Conservation (phyloP, 2,888 invertebrate species). For the Cheilosia scutellata region DNA sequence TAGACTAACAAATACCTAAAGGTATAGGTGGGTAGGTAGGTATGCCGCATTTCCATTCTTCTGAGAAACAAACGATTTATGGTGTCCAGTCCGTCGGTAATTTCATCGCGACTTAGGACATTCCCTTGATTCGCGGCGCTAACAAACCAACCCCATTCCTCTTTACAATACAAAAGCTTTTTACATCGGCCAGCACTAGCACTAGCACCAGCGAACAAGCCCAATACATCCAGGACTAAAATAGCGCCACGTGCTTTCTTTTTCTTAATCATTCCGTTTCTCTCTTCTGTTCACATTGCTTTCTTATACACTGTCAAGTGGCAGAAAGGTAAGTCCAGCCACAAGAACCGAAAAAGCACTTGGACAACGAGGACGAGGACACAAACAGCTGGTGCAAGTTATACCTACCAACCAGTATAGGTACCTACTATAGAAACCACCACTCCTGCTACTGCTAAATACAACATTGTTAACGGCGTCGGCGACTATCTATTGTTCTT, state of each 20-base stretch:
- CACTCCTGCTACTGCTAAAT: slow-evolving; percentile 39
- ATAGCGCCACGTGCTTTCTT: slow-evolving; percentile 69
- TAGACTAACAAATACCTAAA: no score
- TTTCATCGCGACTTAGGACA: slow-evolving; percentile 46
- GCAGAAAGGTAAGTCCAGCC: slow-evolving; percentile 49
- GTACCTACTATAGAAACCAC: slow-evolving; percentile 23
- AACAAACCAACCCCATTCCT: slow-evolving; percentile 29
- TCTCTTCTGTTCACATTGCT: slow-evolving; percentile 17
- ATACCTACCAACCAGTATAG: slow-evolving; percentile 45
- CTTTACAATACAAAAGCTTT: slow-evolving; percentile 48
- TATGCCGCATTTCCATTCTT: no score
- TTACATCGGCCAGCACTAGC: slow-evolving; percentile 52
- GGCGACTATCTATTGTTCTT: slow-evolving; percentile 74
- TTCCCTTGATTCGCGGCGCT: slow-evolving; percentile 28
- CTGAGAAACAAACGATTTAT: slow-evolving; percentile 60
- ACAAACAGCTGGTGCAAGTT: slow-evolving; percentile 58
- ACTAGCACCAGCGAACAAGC: slow-evolving; percentile 22
- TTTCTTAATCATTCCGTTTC: slow-evolving; percentile 43
- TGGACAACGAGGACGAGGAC: slow-evolving; percentile 50
- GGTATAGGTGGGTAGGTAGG: no score
- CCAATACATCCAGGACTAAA: slow-evolving; percentile 28
- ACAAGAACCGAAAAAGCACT: slow-evolving; percentile 49
- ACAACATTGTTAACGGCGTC: slow-evolving; percentile 70
- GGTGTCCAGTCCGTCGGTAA: slow-evolving; percentile 73
- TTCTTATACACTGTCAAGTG: slow-evolving; percentile 54